Base-by-base conservation (phyloP, 2,888 invertebrate species). In the Dynastes hyllus region DNA sequence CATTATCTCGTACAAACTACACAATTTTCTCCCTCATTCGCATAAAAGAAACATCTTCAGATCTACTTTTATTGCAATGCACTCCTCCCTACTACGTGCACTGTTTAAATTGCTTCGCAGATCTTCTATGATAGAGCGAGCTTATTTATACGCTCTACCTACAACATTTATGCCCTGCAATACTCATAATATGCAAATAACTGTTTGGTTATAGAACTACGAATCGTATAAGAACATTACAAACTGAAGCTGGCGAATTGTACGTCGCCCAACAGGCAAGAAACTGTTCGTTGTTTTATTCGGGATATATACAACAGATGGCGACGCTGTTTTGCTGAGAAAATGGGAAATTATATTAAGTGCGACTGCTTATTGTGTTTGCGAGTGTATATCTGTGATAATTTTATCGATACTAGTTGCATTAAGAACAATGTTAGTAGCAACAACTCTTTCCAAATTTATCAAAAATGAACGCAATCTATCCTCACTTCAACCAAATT, bases 141-240 rank as follows among this genome's bases (percentile, higher is more conserved):
- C 27, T 63, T 63, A 29, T 67, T 67, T 67, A 67, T 67, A 45
- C 45, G 16, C 45, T 45, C 50, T 22, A 50, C 16, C 45, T 50
- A 67, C 45, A 50, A 27, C 67, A 50, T 67, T 67, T 67, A 45
- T 67, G 67, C n/a, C 16, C 45, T 67, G 67, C 67, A 67, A 45
- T 67, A 45, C 45, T 67, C 50, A 50, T 67, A 50, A 67, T 67
- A 45, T n/a, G 67, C 67, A 67, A 67, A 67, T 67, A 67, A 45
- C 45, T 67, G 67, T 67, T 50, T 27, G 67, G 67, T 67, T 67
- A 50, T 67, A 5, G n/a, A 50, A 67, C 67, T 45, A 50, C 67
- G 45, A 45, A 67, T 67, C 45, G 67, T 27, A 16, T 67, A 45
- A 67, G 67, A 65, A 65, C n/a, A 65, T 65, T 65, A 65, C 22